Percentiles rank a stretch among this genome's conserved stretches.
phyloP scores from a whole-genome alignment of 2,888 invertebrate species.

The Chaetoderma sp. region DNA sequence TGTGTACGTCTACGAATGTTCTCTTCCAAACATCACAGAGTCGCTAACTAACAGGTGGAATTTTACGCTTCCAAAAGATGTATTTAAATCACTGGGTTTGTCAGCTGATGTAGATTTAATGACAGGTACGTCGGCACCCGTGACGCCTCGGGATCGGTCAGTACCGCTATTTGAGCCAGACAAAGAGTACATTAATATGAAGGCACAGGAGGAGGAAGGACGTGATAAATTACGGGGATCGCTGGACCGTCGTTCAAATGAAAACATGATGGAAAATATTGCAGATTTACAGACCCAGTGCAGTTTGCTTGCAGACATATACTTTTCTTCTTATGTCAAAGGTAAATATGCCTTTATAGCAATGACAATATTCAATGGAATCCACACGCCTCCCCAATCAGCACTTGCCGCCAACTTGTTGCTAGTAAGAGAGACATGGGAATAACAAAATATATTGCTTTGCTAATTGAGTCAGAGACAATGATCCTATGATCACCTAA shows the following conservation, averaged over 20 bases:
- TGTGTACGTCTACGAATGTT: constrained; percentile 79
- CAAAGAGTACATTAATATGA: background rate
- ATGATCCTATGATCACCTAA: too few relatives aligned
- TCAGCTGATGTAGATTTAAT: constrained; percentile 34
- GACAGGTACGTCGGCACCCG: constrained; percentile 26
- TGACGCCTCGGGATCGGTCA: constrained; percentile 20
- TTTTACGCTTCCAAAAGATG: constrained; percentile 49
- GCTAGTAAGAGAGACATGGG: too few relatives aligned
- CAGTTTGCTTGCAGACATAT: constrained; percentile 74
- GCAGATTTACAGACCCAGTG: constrained; percentile 74
- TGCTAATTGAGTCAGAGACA: too few relatives aligned
- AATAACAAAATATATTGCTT: too few relatives aligned
- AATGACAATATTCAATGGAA: too few relatives aligned
- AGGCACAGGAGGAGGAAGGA: background rate
- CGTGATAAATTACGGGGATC: constrained; percentile 29
- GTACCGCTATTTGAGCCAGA: background rate
- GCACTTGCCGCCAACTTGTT: too few relatives aligned
- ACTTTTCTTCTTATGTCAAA: constrained; percentile 76
- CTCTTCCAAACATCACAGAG: constrained; percentile 73
- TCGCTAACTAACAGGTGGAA: constrained; percentile 61
- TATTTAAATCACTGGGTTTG: constrained; percentile 64
- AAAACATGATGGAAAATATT: constrained; percentile 45
- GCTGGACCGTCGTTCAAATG: constrained; percentile 52
- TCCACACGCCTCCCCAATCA: too few relatives aligned
- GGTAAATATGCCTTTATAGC: too few relatives aligned